These are phyloP conservation scores for Dipus sagitta DNA, from an alignment of 2,797 vertebrate species.

Conservation along the genomic window DNA sequence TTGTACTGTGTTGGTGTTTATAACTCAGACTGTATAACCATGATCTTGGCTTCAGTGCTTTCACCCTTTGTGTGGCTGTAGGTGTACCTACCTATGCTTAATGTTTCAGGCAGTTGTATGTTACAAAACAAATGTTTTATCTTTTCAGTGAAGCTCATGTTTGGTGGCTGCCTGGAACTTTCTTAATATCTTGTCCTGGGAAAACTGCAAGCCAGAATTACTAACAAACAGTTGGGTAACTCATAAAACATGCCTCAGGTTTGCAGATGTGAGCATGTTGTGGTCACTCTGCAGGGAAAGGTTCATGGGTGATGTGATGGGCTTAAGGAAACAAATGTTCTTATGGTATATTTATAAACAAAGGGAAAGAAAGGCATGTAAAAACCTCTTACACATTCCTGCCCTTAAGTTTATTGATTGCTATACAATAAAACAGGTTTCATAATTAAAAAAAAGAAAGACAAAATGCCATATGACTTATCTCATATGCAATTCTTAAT, in stretches of 20 bases:
- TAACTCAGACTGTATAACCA: neutral
- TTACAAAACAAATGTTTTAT: neutral
- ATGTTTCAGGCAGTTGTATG: neutral
- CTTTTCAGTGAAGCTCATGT: neutral
- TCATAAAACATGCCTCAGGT: neutral
- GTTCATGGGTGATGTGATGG: neutral
- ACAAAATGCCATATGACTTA: too few relatives aligned
- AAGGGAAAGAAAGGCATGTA: neutral
- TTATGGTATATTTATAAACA: neutral
- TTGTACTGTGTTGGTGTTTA: neutral
- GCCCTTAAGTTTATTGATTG: neutral
- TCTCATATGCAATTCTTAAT: too few relatives aligned
- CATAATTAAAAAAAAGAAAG: neutral
- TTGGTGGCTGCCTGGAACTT: neutral
- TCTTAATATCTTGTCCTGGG: neutral
- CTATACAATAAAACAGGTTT: neutral
- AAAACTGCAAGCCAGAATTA: neutral
- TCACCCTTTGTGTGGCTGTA: neutral
- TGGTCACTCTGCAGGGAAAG: neutral
- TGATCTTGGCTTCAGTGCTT: neutral
- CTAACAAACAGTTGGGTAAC: neutral
- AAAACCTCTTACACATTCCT: neutral
- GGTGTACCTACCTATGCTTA: neutral
- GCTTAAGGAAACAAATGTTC: too few relatives aligned
- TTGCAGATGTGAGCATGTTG: neutral